A percentile compares a stretch with the other conserved stretches of the same genome.
Evolutionary conservation across 2,888 invertebrate species (phyloP).

Genomic region (Deilephila porcellus): DNA sequence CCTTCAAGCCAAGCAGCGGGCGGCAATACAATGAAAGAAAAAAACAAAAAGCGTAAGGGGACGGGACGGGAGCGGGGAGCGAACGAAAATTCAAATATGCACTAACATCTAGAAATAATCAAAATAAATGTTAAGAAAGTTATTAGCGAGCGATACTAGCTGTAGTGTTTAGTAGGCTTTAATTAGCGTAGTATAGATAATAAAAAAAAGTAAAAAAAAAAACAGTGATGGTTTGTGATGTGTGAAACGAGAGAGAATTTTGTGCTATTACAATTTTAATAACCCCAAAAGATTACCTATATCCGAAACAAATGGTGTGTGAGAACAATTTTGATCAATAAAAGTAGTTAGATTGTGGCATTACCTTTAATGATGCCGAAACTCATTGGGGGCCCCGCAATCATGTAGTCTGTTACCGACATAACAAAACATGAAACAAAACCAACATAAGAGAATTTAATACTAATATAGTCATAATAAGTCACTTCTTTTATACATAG

Average conservation of each 20-base stretch:
- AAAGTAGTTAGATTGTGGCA: slow-evolving; percentile 70
- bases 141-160: slow-evolving; percentile 66
- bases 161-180: slow-evolving; percentile 70
- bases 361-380: slow-evolving; percentile 96
- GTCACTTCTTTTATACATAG: slow-evolving; percentile 43
- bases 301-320: slow-evolving; percentile 72
- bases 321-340: slow-evolving; percentile 74
- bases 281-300: slow-evolving; percentile 76
- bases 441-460: slow-evolving; percentile 88
- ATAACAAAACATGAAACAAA: slow-evolving; percentile 91
- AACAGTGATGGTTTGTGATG: slow-evolving; percentile 68
- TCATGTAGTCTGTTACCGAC: slow-evolving; percentile 87
- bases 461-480: slow-evolving; percentile 73
- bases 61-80: slow-evolving; percentile 64
- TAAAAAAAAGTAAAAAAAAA: slow-evolving; percentile 42
- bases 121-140: slow-evolving; percentile 64
- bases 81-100: slow-evolving; percentile 72
- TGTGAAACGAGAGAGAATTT: slow-evolving; percentile 64
- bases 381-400: slow-evolving; percentile 92
- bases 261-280: slow-evolving; percentile 68
- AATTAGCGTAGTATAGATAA: slow-evolving; percentile 60
- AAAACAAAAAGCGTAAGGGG: slow-evolving; percentile 81
- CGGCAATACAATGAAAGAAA: slow-evolving; percentile 85
- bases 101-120: slow-evolving; percentile 51
- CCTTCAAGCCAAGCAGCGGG: slow-evolving; percentile 84